Evolutionary conservation across 2,113 vertebrate species (phyloP).

Genomic region (Pterocles burchelli): DNA sequence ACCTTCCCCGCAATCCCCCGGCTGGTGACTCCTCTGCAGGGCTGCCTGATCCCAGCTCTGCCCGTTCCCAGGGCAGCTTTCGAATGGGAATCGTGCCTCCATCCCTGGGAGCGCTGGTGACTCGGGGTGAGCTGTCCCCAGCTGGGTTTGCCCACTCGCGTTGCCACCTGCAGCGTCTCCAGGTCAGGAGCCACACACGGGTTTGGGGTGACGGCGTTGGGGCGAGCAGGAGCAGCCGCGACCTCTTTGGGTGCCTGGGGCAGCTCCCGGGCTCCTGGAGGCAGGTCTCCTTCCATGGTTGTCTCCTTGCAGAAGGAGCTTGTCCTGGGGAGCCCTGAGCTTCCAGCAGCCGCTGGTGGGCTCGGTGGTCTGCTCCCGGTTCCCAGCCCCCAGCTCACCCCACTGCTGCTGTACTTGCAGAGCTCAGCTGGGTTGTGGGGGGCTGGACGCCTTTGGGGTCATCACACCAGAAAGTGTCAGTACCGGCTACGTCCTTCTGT

Average conservation of each 20-base stretch:
- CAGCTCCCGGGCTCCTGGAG: rapidly evolving
- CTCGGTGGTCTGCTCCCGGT: background rate
- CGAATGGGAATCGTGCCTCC: background rate
- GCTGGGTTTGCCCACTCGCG: background rate
- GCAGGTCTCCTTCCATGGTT: background rate
- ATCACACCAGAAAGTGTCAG: background rate
- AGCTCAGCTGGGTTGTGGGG: rapidly evolving
- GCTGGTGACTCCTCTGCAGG: background rate
- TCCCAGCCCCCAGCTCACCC: background rate
- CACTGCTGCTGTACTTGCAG: background rate
- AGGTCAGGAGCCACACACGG: background rate
- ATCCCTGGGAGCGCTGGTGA: background rate
- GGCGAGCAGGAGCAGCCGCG: background rate
- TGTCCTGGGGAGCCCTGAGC: rapidly evolving
- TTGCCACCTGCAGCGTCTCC: background rate
- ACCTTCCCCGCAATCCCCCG: background rate
- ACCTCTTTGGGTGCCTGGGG: background rate
- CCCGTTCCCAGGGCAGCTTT: background rate
- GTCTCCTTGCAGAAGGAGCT: background rate
- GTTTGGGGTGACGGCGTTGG: background rate
- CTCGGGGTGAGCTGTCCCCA: conserved; percentile 13
- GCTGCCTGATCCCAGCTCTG: background rate
- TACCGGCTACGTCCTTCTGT: rapidly evolving
- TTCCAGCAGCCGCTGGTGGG: background rate
- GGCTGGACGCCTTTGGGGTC: rapidly evolving